Percentiles rank a stretch among this genome's conserved stretches.
Conservation (phyloP, 2,113 vertebrate species). For the Pelecanus crispus region DNA sequence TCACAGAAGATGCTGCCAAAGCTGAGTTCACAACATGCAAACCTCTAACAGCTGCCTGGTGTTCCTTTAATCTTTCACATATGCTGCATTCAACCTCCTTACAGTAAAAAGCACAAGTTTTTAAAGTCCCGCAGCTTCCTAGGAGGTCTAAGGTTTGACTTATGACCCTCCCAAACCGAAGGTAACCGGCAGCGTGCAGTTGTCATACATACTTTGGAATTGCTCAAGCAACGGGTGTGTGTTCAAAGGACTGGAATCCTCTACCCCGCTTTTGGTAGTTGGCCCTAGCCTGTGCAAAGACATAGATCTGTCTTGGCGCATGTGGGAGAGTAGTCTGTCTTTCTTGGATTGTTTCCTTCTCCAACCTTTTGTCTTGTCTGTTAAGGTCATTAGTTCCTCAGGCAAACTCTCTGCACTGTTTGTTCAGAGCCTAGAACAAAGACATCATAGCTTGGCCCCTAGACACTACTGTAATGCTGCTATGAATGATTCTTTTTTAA, state of each 20-base stretch:
- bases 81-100: not conserved
- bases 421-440: slow-evolving; percentile 44
- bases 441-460: slow-evolving; percentile 28
- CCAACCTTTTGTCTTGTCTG: slow-evolving; percentile 41
- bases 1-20: not conserved
- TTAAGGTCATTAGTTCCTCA: slow-evolving; percentile 19
- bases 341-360: not conserved
- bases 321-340: not conserved
- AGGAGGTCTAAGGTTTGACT: not conserved
- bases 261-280: not conserved
- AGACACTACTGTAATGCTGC: not conserved
- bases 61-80: slow-evolving; percentile 49
- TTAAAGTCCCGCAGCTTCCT: not conserved
- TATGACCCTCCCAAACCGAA: not conserved
- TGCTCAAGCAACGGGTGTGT: not conserved
- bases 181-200: not conserved
- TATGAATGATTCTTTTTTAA: slow-evolving; percentile 35
- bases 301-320: not conserved
- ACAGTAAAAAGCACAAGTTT: not conserved
- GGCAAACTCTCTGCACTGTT: slow-evolving; percentile 13
- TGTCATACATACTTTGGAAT: not conserved
- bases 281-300: not conserved
- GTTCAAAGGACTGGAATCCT: not conserved
- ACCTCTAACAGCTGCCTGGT: slow-evolving; percentile 18
- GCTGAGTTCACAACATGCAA: not conserved